Base-by-base conservation (phyloP, 2,113 vertebrate genomes). In the Chionis minor region DNA sequence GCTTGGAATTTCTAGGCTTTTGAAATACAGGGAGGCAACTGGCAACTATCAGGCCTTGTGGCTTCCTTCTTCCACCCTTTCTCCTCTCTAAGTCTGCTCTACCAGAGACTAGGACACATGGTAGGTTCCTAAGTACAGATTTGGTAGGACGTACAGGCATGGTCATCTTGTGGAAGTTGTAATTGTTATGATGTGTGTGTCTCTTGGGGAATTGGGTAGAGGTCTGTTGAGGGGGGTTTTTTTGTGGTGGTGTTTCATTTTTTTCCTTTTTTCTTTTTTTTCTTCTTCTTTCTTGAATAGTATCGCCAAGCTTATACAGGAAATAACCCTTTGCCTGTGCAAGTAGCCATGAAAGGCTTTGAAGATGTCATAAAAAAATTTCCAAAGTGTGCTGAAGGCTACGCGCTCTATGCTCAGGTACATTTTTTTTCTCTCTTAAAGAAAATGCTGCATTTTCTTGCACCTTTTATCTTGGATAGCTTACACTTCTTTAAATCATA, bases 281-380 rank as follows among this genome's bases (percentile, higher is more conserved):
- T 16, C 35, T 17, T 5, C 9, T 55, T 69, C 42, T 79, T 38
- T 96, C 65, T 95, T 44, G 63, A 96, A 74, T 94, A 99, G 99
- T 99, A 99, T 98, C 98, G 99, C 83, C 99, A 99, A 66, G 99
- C 99, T 9, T 99, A 99, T 95, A 99, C 99, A n/a, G 99, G 99
- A 97, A 99, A 98, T 95, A 99, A 99, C 97, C 98, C 99, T 55
- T 98, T 98, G 88, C 99, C 99, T 96, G 99, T 99, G 59, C 99
- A 99, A 97, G 98, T 98, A 35, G 99, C 99, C 95, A 99, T 99
- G 99, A 99, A 99, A 72, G 99, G 99, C 90, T 99, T 99, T 96
- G 99, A 99, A 97, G 99, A 99, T 8, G 99, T 99, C 58, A 99
- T 99, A 95, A 98, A 98, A 96, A 98, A 98, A 96, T 99, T 99